A percentile compares a stretch with the other conserved stretches of the same genome.
phyloP scores from a whole-genome alignment of 2,797 vertebrate species.

The Myioborus miniatus region DNA sequence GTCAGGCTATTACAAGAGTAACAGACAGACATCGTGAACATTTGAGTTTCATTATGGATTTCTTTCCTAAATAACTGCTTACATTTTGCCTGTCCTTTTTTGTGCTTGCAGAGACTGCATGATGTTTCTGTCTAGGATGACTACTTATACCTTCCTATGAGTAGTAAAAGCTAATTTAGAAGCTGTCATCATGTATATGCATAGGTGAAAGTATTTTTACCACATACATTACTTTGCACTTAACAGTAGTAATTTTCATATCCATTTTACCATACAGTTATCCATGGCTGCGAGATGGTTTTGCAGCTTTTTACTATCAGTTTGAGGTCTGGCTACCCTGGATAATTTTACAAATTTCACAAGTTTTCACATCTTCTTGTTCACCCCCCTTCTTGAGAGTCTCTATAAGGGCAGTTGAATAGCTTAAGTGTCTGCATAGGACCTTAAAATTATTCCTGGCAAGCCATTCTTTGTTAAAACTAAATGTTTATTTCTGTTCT shows the following conservation, averaged over 20 bases:
- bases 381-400: background rate
- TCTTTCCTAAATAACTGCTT: background rate
- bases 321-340: background rate
- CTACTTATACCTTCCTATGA: background rate
- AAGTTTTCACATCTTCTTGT: background rate
- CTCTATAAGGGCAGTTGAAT: background rate
- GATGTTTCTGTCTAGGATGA: background rate
- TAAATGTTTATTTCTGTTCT: background rate
- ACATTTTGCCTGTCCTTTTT: background rate
- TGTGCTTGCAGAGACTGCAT: background rate
- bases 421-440: background rate
- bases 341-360: background rate
- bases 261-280: background rate
- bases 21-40: background rate
- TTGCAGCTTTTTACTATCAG: background rate
- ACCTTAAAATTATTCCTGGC: background rate
- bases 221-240: background rate
- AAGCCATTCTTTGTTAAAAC: background rate
- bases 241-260: background rate
- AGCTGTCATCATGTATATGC: background rate
- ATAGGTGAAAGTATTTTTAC: slow-evolving; percentile 1
- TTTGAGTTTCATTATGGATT: background rate
- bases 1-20: background rate
- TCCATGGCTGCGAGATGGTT: background rate
- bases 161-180: background rate